phyloP scores from a whole-genome alignment of 2,888 invertebrate genomes.

The Drosophila barbarae region DNA sequence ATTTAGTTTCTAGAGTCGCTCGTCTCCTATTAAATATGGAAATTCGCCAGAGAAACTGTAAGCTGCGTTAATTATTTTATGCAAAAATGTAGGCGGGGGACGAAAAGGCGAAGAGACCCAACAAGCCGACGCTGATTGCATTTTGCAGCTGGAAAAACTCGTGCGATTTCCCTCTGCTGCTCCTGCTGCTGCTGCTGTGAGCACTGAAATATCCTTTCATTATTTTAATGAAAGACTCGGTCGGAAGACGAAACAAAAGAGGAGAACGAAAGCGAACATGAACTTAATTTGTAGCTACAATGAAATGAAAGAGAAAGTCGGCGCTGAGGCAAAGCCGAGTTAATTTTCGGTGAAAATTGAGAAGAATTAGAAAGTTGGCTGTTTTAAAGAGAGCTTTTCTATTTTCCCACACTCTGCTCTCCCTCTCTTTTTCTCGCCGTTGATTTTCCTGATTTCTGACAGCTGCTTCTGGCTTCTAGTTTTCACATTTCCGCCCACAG shows the following conservation, averaged over 20 bases:
- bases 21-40: slow-evolving; percentile 58
- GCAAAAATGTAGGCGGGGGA: slow-evolving; percentile 29
- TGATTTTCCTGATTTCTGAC: slow-evolving; percentile 19
- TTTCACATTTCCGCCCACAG: slow-evolving; percentile 19
- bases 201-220: slow-evolving; percentile 55
- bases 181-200: slow-evolving; percentile 1
- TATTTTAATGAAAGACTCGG: slow-evolving; percentile 63
- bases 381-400: slow-evolving; percentile 18
- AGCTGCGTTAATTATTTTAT: slow-evolving; percentile 68
- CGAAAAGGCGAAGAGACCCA: slow-evolving; percentile 28
- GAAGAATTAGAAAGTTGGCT: slow-evolving; percentile 4
- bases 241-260: slow-evolving; percentile 28
- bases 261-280: slow-evolving; percentile 33
- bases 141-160: slow-evolving; percentile 51
- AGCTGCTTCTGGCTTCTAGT: slow-evolving; percentile 27
- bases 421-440: neutral
- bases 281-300: slow-evolving; percentile 62
- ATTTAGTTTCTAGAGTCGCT: slow-evolving; percentile 8
- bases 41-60: slow-evolving; percentile 50
- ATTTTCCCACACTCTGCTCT: neutral
- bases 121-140: slow-evolving; percentile 63
- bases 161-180: slow-evolving; percentile 17
- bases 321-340: slow-evolving; percentile 3
- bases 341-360: slow-evolving; percentile 27
- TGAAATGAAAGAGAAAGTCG: slow-evolving; percentile 10